Base-by-base conservation (phyloP, 2,797 vertebrate species). In the Alexandromys oeconomus region DNA sequence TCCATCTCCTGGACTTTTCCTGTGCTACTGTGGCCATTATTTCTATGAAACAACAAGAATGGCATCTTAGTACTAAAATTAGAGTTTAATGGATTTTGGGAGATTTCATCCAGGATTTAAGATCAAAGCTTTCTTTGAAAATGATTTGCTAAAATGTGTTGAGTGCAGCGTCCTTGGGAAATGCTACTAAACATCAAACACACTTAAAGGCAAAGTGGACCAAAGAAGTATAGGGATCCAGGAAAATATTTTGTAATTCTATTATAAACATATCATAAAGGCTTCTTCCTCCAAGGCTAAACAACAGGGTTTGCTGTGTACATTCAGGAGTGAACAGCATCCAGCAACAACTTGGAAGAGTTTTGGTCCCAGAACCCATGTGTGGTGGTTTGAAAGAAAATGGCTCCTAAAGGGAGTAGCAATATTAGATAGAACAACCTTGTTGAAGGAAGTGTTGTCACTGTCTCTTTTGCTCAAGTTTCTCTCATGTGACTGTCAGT, bases 161-260 rank as follows among this genome's bases (percentile, higher is more conserved):
- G 0, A 21, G 93, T 67, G 43, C 94, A 48, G n/a, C 63, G 81
- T 87, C 92, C 92, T 96, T 97, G 96, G 94, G n/a, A 95, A 97
- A 92, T 0, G 9, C 74, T 96, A 73, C 96, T 96, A 87, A 97
- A 96, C 97, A 48, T 69, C 96, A 95, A 87, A 92, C 92, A 57
- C 92, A 87, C 96, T 97, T 97, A 97, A 97, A 96, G 93, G 85
- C 80, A 88, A 92, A 92, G 57, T 78, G 17, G 78, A 96, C 82
- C 73, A 65, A 54, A 80, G 86, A 97, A 95, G 97, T 29, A 1
- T 34, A 97, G 31, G 92, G 82, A 97, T 93, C 89, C 97, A 95
- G 94, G 94, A 94, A 97, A 98, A 97, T 89, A 90, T 46, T 97
- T 96, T 96, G 96, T 98, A 96, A 98, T 96, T 98, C 94, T 96